Evolutionary conservation across 2,888 invertebrate genomes (phyloP), one percentile per base, ranked within the genome.

Genomic region (Macroteleia sp.): DNA sequence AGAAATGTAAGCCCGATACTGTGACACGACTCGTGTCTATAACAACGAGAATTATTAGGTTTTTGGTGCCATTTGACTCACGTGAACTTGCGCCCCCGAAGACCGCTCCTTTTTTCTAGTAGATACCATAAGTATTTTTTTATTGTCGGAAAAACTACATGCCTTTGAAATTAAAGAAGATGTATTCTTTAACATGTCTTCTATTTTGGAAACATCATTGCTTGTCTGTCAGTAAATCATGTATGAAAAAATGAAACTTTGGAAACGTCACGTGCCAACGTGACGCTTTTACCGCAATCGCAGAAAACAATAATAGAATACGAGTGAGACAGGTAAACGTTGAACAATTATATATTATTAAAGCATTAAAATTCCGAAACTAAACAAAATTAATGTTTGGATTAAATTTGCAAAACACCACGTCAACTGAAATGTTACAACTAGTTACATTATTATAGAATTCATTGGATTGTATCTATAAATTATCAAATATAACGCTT

Each of bases 1-100:
- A 75, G 74, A 75, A 75, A 75, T 69, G 52, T 28, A 69, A 75
- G 12, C 25, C 57, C 39, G 52, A 54, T 62, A 32, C 32, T 9
- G 42, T 19, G 41, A 52, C 75, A 61, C 34, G 61, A 48, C 69
- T 64, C 62, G 69, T 64, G 75, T 76, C 75, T 67, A 25, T 48
- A 52, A 48, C 10, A 16, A 9, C 12, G 20, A 56, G 19, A 76
- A 62, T 76, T 69, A 76, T 76, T 41, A n/a, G 32, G 36, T 10
- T 56, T 48, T 41, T 39, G 59, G 66, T 66, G 59, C 74, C 66
- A 67, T 30, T 59, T 9, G 34, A 6, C 14, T 39, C 19, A n/a
- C 6, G 32, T 32, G 10, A 32, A 10, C 32, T 2, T 32, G 32
- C n/a, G 10, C 32, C 25, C 3, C 25, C 6, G 25, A 25, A n/a